Evolutionary conservation across 2,113 vertebrate genomes (phyloP).

Genomic region (Henicopernis longicauda): DNA sequence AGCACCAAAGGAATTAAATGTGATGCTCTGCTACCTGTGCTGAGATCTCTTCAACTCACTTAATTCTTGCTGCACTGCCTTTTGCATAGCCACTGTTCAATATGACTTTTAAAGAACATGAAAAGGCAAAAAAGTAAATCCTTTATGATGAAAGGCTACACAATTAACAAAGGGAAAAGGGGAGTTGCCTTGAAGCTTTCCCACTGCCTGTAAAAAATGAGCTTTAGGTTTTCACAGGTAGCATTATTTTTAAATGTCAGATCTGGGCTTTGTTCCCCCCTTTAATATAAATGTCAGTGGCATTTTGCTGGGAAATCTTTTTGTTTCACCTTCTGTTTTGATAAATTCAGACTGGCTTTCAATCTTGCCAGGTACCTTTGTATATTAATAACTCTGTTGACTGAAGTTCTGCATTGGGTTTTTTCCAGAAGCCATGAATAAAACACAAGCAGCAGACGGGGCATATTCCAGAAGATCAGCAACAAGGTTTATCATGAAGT

Average conservation of each 20-base stretch:
- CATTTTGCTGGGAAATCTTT: slow-evolving; percentile 25
- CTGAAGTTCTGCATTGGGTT: background rate
- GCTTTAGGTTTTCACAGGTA: background rate
- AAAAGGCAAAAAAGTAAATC: background rate
- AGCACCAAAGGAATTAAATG: slow-evolving; percentile 10
- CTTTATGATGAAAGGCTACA: background rate
- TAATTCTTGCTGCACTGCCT: background rate
- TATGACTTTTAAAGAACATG: background rate
- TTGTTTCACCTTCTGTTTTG: background rate
- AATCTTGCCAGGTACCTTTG: background rate
- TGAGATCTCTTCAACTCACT: background rate
- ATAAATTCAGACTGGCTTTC: background rate
- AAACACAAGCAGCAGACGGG: background rate
- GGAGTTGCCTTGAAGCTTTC: background rate
- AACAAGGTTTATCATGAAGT: background rate
- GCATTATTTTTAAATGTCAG: slow-evolving; percentile 58
- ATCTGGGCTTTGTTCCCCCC: background rate
- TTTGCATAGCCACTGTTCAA: background rate
- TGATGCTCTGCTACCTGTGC: background rate
- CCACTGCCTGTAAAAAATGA: background rate
- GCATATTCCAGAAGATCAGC: background rate
- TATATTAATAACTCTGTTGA: background rate
- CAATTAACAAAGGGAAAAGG: background rate
- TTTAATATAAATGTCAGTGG: slow-evolving; percentile 33
- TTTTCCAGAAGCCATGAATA: background rate